phyloP scores from a whole-genome alignment of 2,888 invertebrate species.

The Pyrocoelia pectoralis region DNA sequence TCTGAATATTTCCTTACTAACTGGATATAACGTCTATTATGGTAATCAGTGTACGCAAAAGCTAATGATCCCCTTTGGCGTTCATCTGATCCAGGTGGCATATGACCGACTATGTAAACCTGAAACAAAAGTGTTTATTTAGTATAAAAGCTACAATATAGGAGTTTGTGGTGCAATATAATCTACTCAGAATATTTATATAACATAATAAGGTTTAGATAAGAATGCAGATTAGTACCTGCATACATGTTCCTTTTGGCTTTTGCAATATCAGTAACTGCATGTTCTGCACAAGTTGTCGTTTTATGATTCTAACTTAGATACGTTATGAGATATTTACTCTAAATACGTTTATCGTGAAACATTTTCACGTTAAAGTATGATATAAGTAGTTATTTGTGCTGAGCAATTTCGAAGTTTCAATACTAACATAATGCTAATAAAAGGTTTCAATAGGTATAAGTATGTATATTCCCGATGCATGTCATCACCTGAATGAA shows the following conservation, averaged over 20 bases:
- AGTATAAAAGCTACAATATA: neutral
- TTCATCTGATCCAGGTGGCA: slow-evolving; percentile 88
- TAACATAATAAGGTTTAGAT: neutral
- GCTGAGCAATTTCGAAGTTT: too few relatives aligned
- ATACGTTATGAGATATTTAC: neutral
- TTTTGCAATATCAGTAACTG: slow-evolving; percentile 2
- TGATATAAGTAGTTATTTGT: too few relatives aligned
- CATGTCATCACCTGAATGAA: too few relatives aligned
- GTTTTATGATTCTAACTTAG: neutral
- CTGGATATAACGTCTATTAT: slow-evolving; percentile 79
- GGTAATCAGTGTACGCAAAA: slow-evolving; percentile 71
- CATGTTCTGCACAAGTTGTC: neutral
- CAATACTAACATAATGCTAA: too few relatives aligned
- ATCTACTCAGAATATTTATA: neutral
- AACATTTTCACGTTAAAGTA: neutral
- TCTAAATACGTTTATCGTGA: neutral
- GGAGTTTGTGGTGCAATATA: neutral
- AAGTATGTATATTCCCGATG: too few relatives aligned
- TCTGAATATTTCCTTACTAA: slow-evolving; percentile 78
- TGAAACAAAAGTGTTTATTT: slow-evolving; percentile 59
- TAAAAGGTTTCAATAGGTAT: too few relatives aligned
- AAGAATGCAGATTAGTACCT: neutral
- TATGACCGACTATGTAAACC: slow-evolving; percentile 92
- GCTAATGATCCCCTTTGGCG: slow-evolving; percentile 70
- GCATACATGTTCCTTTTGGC: neutral